phyloP scores from a whole-genome alignment of 37 sponge, comb jelly and placozoan species.

The Geodia barretti region DNA sequence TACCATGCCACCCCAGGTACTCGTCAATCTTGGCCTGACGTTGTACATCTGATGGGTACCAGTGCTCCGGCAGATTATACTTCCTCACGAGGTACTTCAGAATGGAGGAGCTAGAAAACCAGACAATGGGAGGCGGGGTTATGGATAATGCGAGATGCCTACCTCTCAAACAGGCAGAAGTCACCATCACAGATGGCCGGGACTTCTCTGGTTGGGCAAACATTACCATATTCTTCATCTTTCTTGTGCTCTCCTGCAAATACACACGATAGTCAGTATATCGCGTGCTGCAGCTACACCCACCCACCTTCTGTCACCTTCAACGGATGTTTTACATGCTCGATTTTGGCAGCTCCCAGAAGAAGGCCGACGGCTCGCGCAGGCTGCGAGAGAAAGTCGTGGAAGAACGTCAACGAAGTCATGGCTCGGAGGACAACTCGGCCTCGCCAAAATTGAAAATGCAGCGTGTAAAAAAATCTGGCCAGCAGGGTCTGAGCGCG shows the following conservation, averaged over 20 bases:
- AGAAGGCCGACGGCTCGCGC: slow-evolving; percentile 69
- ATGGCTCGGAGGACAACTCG: not conserved
- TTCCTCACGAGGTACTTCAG: not conserved
- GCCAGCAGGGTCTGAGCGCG: not conserved
- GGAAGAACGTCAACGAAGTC: slow-evolving; percentile 43
- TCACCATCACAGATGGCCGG: slow-evolving; percentile 66
- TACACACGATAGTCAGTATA: not conserved
- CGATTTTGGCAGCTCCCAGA: slow-evolving; percentile 58
- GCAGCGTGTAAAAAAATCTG: not conserved
- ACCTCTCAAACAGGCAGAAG: slow-evolving; percentile 64
- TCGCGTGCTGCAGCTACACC: no score
- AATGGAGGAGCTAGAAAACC: not conserved
- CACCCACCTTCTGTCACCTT: slow-evolving; percentile 49
- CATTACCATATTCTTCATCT: slow-evolving; percentile 19
- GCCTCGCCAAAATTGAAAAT: not conserved
- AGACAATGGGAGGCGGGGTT: not conserved
- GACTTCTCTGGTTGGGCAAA: slow-evolving; percentile 20
- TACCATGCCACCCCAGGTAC: slow-evolving; percentile 74
- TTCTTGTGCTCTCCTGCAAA: slow-evolving; percentile 33
- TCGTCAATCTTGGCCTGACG: slow-evolving; percentile 63
- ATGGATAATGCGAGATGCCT: not conserved
- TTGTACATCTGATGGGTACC: slow-evolving; percentile 58
- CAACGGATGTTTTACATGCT: slow-evolving; percentile 31
- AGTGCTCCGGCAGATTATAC: not conserved
- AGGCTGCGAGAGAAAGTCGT: slow-evolving; percentile 65